Base-by-base conservation (phyloP, 2,888 invertebrate species). In the Euspilapteryx auroguttella region DNA sequence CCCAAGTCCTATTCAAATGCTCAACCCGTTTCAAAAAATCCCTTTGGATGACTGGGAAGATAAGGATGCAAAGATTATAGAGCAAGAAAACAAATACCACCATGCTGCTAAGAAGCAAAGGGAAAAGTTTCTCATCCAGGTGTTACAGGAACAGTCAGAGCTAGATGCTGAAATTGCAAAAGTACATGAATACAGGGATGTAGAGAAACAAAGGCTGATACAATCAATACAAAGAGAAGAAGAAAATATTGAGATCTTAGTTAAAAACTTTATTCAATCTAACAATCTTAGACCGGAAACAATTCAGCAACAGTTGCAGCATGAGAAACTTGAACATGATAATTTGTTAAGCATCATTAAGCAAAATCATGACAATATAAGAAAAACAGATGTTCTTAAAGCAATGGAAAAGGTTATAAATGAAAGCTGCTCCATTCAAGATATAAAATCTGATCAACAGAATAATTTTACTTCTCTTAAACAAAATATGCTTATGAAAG, bases 391-490 rank as follows among this genome's bases (percentile, higher is more conserved):
- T 54, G 81, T 87, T 29, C 63, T 88, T 25, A 79, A 73, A 45
- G 83, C 84, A 25, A 89, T 89, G 87, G 80, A 86, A 49, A 73
- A 78, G 42, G 59, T 87, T 21, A 59, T 89, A 24, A 79, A 81
- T 36, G 82, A 86, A 49, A 86, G 88, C 52, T 78, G 79, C 34
- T 57, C 73, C 20, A 78, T 80, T 35, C 81, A 76, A 40, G 61
- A 71, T 42, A 79, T 79, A 37, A 66, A 87, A 37, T 78, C 79
- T 44, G 66, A 80, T 39, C 83, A 87, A 48, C 80, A 83, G 40
- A 77, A 81, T 48, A 79, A 83, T 34, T 66, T 81, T 42, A 81
- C 79, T 39, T 79, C 85, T 43, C 63, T 87, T 35, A 82, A 82
- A 49, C 76, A 82, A 73, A 85, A 59, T 56, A 75, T 80, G 44